Conservation (phyloP, 2,113 vertebrate genomes). For the Chionis minor region DNA sequence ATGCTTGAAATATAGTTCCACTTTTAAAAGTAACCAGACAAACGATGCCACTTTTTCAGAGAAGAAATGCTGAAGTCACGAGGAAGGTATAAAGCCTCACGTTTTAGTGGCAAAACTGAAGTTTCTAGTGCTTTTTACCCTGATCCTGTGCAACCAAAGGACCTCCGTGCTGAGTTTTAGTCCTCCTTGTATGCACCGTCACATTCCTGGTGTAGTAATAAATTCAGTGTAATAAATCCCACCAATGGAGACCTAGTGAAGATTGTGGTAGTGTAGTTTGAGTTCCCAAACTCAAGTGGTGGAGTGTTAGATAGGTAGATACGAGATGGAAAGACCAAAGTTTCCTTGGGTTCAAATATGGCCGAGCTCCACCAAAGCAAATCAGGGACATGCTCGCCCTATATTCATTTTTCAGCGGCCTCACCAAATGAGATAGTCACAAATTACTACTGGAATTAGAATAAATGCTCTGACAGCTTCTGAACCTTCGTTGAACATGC, state of each 20-base stretch:
- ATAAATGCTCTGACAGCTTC: background rate
- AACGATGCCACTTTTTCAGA: background rate
- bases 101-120: background rate
- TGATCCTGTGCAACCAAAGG: background rate
- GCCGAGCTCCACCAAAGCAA: background rate
- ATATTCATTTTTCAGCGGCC: background rate
- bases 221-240: background rate
- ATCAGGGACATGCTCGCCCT: background rate
- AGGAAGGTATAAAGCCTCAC: background rate
- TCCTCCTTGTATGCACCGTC: background rate
- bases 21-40: background rate
- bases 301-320: no score
- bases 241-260: background rate
- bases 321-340: background rate
- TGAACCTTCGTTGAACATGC: background rate
- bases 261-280: background rate
- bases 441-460: background rate
- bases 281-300: background rate
- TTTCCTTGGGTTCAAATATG: background rate
- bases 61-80: background rate
- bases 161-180: background rate
- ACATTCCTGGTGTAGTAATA: background rate
- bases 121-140: background rate
- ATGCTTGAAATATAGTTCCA: background rate
- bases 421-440: background rate